These are phyloP conservation scores for Dorcus parallelipipedus DNA, from an alignment of 2,888 invertebrate species.

Conservation along the genomic window DNA sequence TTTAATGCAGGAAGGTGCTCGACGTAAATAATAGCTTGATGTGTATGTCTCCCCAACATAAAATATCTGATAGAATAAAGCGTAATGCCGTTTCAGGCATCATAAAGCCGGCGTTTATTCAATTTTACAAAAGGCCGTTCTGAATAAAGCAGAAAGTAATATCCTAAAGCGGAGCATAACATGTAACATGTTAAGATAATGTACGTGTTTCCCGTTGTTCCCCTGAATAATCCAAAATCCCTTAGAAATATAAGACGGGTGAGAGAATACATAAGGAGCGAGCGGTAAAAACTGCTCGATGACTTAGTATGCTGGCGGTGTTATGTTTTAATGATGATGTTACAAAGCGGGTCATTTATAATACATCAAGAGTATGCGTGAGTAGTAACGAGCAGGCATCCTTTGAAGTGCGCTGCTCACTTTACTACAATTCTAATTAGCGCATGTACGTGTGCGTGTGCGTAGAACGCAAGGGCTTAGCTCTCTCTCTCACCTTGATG, in stretches of 20 bases:
- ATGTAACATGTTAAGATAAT: background rate
- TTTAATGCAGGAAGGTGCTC: too few species aligned
- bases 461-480: slow-evolving; percentile 15
- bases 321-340: slow-evolving; percentile 38
- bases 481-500: background rate
- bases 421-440: slow-evolving; percentile 36
- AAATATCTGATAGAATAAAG: too few species aligned
- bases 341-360: slow-evolving; percentile 41
- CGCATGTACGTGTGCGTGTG: slow-evolving; percentile 13
- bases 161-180: slow-evolving; percentile 1
- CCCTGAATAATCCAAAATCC: slow-evolving; percentile 2
- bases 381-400: slow-evolving; percentile 10
- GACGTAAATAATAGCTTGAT: too few species aligned
- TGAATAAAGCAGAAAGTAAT: slow-evolving; percentile 1
- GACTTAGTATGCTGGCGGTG: slow-evolving; percentile 34
- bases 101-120: background rate
- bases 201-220: slow-evolving; percentile 1
- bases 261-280: background rate
- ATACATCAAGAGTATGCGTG: slow-evolving; percentile 34
- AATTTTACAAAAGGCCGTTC: background rate
- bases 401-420: slow-evolving; percentile 36
- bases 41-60: too few species aligned
- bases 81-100: too few species aligned
- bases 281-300: slow-evolving; percentile 20
- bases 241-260: background rate